These are phyloP conservation scores for Acromyrmex charruanus DNA, from an alignment of 1,140 invertebrate species.

Conservation along the genomic window DNA sequence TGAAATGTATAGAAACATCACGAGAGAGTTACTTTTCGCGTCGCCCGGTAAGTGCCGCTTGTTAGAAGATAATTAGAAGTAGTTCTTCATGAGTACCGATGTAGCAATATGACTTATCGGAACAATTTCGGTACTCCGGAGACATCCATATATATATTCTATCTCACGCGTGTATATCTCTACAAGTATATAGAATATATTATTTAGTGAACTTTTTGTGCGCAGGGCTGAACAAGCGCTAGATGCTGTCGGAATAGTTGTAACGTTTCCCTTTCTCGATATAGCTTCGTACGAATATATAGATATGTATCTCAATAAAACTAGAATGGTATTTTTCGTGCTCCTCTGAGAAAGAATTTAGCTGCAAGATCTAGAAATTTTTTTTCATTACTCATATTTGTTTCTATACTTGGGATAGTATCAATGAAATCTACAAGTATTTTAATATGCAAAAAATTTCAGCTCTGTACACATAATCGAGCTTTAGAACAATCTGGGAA, in stretches of 20 bases:
- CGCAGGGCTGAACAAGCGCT: slow-evolving; percentile 64
- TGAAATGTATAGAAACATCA: neutral
- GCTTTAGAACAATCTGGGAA: slow-evolving; percentile 22
- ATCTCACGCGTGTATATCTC: slow-evolving; percentile 47
- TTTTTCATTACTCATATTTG: slow-evolving; percentile 32
- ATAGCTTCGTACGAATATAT: slow-evolving; percentile 56
- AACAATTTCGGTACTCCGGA: slow-evolving; percentile 45
- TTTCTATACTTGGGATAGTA: slow-evolving; percentile 5
- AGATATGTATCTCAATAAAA: slow-evolving; percentile 58
- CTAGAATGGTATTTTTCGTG: slow-evolving; percentile 45
- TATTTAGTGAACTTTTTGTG: slow-evolving; percentile 63
- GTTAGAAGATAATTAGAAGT: slow-evolving; percentile 84
- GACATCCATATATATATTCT: slow-evolving; percentile 47
- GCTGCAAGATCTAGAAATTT: slow-evolving; percentile 40
- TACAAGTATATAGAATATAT: slow-evolving; percentile 51
- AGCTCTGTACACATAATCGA: slow-evolving; percentile 55
- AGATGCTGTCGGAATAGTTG: slow-evolving; percentile 52
- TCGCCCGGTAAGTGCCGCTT: slow-evolving; percentile 84
- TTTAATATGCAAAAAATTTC: slow-evolving; percentile 47
- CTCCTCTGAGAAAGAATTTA: slow-evolving; percentile 42
- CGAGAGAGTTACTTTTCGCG: slow-evolving; percentile 44
- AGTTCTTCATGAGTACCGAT: slow-evolving; percentile 63
- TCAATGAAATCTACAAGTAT: slow-evolving; percentile 46
- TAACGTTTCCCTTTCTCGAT: slow-evolving; percentile 47
- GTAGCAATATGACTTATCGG: slow-evolving; percentile 49